Base-by-base conservation (phyloP, 1,140 invertebrate genomes). In the Danaus melanippus region DNA sequence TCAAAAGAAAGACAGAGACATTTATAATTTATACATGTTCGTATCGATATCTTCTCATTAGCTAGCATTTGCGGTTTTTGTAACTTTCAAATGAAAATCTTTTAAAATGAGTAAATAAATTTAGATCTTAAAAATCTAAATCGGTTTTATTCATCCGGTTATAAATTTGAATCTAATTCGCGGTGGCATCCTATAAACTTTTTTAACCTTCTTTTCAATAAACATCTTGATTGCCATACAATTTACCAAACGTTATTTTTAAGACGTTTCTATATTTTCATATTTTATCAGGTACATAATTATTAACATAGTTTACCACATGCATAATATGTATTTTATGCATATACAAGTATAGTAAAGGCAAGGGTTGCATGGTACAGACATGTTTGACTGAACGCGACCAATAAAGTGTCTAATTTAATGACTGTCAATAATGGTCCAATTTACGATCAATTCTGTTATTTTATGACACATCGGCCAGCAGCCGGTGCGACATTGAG, bases 401-500 rank as follows among this genome's bases (percentile, higher is more conserved):
- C 55, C 60, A 53, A 62, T 62, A 62, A 62, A 62, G 60, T 62
- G 60, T 62, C 60, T 56, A 57, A 62, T 57, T 62, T 62, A 62
- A 62, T 57, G 54, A 42, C 54, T 66, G 70, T 82, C 77, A 79
- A 81, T 84, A 82, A 84, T 79, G 78, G 74, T 74, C 59, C 60
- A 74, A 64, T 80, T 84, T 79, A 84, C 70, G 76, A 75, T 62
- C 71, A 63, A 76, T 80, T 76, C 69, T 64, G 63, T 68, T 74
- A 74, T 75, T 82, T 82, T 79, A 84, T 76, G 78, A 76, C 69
- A 67, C 70, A 74, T 76, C 76, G 76, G 74, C 79, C 68, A 76
- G 66, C 74, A 71, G 73, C 79, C 70, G 74, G 69, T 71, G 62
- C 66, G 46, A 44, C 48, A 42, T 45, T 49, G 49, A 57, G 39